Base-by-base conservation (phyloP, 2,113 vertebrate genomes). In the Crotalus horridus region DNA sequence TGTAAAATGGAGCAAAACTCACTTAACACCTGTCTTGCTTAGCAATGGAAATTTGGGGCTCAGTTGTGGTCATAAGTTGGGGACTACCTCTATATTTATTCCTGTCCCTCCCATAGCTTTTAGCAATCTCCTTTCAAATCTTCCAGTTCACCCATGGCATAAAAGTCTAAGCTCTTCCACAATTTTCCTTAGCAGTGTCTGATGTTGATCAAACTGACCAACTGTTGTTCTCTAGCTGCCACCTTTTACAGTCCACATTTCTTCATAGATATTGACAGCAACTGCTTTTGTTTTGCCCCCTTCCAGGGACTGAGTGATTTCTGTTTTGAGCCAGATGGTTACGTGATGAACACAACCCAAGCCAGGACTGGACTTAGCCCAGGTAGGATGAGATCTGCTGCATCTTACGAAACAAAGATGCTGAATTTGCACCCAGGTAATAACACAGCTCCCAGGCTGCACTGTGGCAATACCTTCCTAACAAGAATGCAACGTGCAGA, bases 271-370 rank as follows among this genome's bases (percentile, higher is more conserved):
- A 46, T n/a, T 6, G 20, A 26, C 24, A 20, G 74, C 54, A 51
- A 89, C 20, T 86, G 26, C n/a, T 29, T 91, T 58, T 58, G 43
- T 58, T 53, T 81, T 15, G 43, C 15, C 46, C 8, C 23, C 39
- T n/a, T 87, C 39, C 96, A 99, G 98, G 98, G 98, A 88, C 97
- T 99, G 96, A 99, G 98, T 33, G 98, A 99, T 96, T 99, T 99
- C 97, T 99, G 98, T 95, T 97, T 98, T 51, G 98, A 98, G 90
- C 98, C 98, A 39, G 98, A 98, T 91, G 93, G 95, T 6, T 99
- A 98, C 64, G 93, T 99, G 64, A 97, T 99, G 93, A 99, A 99
- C 97, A 97, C 98, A 96, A 99, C 98, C 69, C 98, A 98, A 93
- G 98, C 98, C 97, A 98, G 97, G 95, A 97, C 97, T 0, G 98